phyloP scores from a whole-genome alignment of 2,113 vertebrate species.

The Albula glossodonta region DNA sequence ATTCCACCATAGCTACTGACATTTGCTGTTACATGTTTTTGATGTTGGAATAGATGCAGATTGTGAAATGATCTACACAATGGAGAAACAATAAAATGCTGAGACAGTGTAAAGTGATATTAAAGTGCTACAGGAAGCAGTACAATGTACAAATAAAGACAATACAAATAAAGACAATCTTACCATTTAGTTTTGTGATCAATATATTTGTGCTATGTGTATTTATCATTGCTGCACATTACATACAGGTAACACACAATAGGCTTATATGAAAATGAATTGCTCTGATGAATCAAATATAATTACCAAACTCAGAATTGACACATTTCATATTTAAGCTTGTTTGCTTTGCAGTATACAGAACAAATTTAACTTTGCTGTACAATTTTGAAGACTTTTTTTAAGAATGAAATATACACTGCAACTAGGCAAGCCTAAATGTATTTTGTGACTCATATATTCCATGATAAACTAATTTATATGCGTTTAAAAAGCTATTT shows the following conservation, averaged over 20 bases:
- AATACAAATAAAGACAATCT: constrained; percentile 56
- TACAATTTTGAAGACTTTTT: not conserved
- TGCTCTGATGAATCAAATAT: constrained; percentile 5
- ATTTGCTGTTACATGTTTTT: constrained; percentile 31
- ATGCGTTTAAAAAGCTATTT: not conserved
- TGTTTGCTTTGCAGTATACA: not conserved
- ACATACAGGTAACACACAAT: not conserved
- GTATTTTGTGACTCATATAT: not conserved
- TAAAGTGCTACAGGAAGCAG: constrained; percentile 43
- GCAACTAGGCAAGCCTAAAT: not conserved
- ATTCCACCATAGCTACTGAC: constrained; percentile 40
- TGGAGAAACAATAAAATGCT: constrained; percentile 11
- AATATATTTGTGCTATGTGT: constrained; percentile 1
- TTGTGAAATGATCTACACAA: constrained; percentile 20
- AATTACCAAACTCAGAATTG: not conserved
- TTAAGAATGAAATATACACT: not conserved
- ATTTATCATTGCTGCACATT: not conserved
- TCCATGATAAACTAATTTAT: too few relatives aligned
- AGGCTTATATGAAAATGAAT: not conserved
- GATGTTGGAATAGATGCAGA: constrained; percentile 18
- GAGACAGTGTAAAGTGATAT: not conserved
- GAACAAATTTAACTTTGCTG: not conserved
- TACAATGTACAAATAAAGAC: constrained; percentile 59
- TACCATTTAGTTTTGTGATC: constrained; percentile 28
- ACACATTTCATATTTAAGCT: constrained; percentile 1